phyloP scores from a whole-genome alignment of 2,888 invertebrate genomes.

The Liodrosophila aerea region DNA sequence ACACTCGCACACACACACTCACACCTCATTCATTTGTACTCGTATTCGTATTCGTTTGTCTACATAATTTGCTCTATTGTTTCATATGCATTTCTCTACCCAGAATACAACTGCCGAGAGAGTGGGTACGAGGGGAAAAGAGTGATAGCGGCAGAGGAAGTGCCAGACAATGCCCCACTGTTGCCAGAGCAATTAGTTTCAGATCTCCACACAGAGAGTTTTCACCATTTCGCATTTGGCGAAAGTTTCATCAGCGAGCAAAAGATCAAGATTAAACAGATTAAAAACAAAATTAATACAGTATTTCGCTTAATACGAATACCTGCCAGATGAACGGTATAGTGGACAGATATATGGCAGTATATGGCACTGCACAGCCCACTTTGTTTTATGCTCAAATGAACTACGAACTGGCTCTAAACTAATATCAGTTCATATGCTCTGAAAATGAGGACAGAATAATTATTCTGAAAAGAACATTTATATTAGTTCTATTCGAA shows the following conservation, averaged over 20 bases:
- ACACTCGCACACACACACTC: constrained; percentile 5
- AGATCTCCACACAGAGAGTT: constrained; percentile 35
- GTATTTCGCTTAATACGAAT: background rate
- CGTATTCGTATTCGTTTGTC: constrained; percentile 21
- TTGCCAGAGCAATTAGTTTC: constrained; percentile 55
- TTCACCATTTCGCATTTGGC: constrained; percentile 42
- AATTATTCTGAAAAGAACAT: too few relatives aligned
- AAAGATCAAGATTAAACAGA: constrained; percentile 41
- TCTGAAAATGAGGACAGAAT: too few relatives aligned
- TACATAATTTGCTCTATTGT: constrained; percentile 55
- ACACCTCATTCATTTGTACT: constrained; percentile 10
- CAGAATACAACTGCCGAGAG: constrained; percentile 31
- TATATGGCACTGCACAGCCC: too few relatives aligned
- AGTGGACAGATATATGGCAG: too few relatives aligned
- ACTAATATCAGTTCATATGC: too few relatives aligned
- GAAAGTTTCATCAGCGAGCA: constrained; percentile 43
- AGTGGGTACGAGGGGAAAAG: too few relatives aligned
- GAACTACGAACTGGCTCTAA: too few relatives aligned
- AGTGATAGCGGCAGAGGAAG: constrained; percentile 35
- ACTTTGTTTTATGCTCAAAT: too few relatives aligned
- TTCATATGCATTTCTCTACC: constrained; percentile 53
- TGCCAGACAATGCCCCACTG: constrained; percentile 48
- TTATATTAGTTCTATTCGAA: too few relatives aligned
- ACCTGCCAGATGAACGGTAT: too few relatives aligned
- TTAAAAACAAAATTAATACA: background rate